A percentile compares a stretch with the other conserved stretches of the same genome.
Evolutionary conservation across 2,113 vertebrate genomes (phyloP).

Genomic region (Todiramphus chloris): DNA sequence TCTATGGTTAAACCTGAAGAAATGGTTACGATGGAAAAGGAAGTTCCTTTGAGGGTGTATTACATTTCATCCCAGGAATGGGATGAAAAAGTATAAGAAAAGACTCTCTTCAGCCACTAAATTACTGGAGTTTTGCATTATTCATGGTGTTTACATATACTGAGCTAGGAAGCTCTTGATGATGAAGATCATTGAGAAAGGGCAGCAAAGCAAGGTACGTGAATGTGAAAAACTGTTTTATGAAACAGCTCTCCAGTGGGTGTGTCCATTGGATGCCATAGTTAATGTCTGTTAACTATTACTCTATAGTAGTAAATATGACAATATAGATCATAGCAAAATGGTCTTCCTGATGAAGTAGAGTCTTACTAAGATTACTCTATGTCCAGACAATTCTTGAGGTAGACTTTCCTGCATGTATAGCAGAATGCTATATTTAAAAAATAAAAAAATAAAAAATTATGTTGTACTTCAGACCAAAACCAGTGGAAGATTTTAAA

Average conservation of each 20-base stretch:
- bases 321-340: background rate
- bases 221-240: background rate
- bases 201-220: background rate
- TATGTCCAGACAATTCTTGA: background rate
- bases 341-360: background rate
- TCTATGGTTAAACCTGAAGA: background rate
- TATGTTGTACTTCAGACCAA: background rate
- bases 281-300: background rate
- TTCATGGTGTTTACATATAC: background rate
- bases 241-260: background rate
- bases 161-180: background rate
- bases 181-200: background rate
- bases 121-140: background rate
- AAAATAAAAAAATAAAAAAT: background rate
- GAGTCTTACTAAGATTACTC: background rate
- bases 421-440: background rate
- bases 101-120: background rate
- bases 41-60: background rate
- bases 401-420: background rate
- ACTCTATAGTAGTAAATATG: background rate
- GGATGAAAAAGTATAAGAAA: background rate
- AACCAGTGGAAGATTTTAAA: background rate
- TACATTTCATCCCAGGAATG: background rate
- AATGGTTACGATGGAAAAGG: background rate
- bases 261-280: background rate